A percentile compares a stretch with the other conserved stretches of the same genome.
These are phyloP conservation scores for Cyprinodon brontotheroides DNA, from an alignment of 2,113 vertebrate species.

Conservation along the genomic window DNA sequence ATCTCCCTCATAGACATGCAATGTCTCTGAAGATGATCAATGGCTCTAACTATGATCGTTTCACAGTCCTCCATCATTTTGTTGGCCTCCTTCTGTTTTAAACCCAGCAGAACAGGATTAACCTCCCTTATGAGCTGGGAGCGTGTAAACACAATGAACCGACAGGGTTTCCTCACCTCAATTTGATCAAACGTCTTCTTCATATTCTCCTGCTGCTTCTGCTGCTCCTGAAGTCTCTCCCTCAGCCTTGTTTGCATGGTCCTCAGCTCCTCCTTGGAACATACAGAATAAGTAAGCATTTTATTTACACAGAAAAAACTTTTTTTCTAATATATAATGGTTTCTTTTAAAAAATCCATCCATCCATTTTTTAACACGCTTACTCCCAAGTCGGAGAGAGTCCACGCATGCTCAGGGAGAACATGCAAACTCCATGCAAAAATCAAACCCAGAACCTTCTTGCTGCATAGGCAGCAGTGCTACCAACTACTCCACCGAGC, in stretches of 20 bases:
- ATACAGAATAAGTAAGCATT: background rate
- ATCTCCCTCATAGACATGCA: conserved; percentile 41
- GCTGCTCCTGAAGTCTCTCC: conserved; percentile 27
- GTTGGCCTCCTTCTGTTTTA: conserved; percentile 45
- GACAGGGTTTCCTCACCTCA: conserved; percentile 35
- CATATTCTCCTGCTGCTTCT: conserved; percentile 11
- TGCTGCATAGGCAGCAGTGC: too few relatives aligned
- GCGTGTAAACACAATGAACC: background rate
- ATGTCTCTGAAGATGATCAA: conserved; percentile 53
- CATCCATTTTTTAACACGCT: too few relatives aligned
- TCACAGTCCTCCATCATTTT: conserved; percentile 52
- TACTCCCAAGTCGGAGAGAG: too few relatives aligned
- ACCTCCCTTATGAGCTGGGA: background rate
- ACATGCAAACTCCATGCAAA: too few relatives aligned
- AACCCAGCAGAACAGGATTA: background rate
- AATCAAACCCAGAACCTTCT: too few relatives aligned
- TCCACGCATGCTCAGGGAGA: too few relatives aligned
- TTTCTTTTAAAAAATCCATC: too few relatives aligned
- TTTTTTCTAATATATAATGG: too few relatives aligned
- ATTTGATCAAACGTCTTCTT: conserved; percentile 11
- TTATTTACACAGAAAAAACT: background rate
- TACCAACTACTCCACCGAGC: too few relatives aligned
- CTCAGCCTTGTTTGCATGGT: conserved; percentile 9
- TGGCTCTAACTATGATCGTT: conserved; percentile 37
- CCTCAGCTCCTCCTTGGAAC: conserved; percentile 45